These are phyloP conservation scores for Lontra canadensis DNA, from an alignment of 2,113 vertebrate species.

Conservation along the genomic window DNA sequence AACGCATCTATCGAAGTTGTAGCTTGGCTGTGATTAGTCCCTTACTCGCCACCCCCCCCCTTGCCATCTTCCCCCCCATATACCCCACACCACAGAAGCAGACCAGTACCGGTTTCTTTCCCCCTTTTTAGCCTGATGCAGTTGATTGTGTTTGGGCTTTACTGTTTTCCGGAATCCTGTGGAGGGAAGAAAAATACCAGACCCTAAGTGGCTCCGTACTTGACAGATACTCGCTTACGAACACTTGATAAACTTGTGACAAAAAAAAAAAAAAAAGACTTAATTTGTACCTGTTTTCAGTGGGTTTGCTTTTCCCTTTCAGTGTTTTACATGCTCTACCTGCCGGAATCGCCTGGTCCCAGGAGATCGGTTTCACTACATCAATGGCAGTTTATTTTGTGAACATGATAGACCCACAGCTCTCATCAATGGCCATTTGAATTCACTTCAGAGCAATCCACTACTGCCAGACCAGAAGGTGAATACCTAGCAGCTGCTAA, in stretches of 20 bases:
- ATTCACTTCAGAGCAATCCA: constrained; percentile 99
- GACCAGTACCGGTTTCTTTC: neutral
- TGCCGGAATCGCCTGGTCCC: constrained; percentile 99
- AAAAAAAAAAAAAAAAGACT: constrained; percentile 56
- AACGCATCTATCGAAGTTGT: neutral
- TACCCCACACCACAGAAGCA: rapidly evolving
- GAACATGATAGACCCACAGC: constrained; percentile 99
- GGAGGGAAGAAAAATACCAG: constrained; percentile 15
- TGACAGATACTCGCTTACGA: constrained; percentile 69
- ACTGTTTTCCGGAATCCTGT: neutral
- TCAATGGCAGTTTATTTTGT: constrained; percentile 99
- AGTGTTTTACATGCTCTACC: constrained; percentile 99
- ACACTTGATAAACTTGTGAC: constrained; percentile 75
- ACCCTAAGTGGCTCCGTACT: constrained; percentile 59
- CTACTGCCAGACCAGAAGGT: constrained; percentile 99
- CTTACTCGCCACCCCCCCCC: rapidly evolving
- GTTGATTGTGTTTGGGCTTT: neutral
- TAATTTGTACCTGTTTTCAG: constrained; percentile 82
- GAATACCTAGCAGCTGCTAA: constrained; percentile 86
- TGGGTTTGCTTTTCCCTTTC: constrained; percentile 75
- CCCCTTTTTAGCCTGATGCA: neutral
- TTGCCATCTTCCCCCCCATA: too few species aligned
- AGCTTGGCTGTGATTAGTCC: neutral
- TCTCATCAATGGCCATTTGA: constrained; percentile 99
- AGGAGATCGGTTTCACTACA: constrained; percentile 99